These are phyloP conservation scores for Nilaparvata lugens DNA, from an alignment of 1,140 invertebrate genomes.

Conservation along the genomic window DNA sequence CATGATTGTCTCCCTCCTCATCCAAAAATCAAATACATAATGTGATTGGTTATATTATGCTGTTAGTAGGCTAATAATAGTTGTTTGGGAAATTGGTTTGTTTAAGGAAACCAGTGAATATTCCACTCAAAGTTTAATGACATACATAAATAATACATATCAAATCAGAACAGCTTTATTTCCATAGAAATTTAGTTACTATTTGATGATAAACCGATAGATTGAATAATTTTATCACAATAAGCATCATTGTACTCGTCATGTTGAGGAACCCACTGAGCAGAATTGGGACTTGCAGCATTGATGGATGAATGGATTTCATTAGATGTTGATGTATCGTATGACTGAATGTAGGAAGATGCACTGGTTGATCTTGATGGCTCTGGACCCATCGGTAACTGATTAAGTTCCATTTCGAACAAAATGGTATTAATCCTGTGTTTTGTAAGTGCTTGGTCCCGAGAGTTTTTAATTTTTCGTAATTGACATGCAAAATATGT, in stretches of 20 bases:
- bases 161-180: too few relatives aligned
- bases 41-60: too few relatives aligned
- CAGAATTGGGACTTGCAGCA: slow-evolving; percentile 1
- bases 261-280: not conserved
- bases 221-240: slow-evolving; percentile 5
- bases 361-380: slow-evolving; percentile 7
- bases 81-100: too few relatives aligned
- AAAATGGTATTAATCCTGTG: slow-evolving; percentile 9
- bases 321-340: slow-evolving; percentile 9
- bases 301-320: slow-evolving; percentile 1
- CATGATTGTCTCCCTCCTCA: too few relatives aligned
- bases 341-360: slow-evolving; percentile 14
- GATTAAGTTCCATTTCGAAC: too few relatives aligned
- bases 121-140: too few relatives aligned
- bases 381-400: too few relatives aligned
- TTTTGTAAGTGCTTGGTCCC: slow-evolving; percentile 12
- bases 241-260: slow-evolving; percentile 11
- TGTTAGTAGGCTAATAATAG: not conserved
- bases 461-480: slow-evolving; percentile 10
- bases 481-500: slow-evolving; percentile 10
- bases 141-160: too few relatives aligned
- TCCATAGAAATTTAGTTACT: too few relatives aligned
- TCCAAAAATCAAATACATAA: too few relatives aligned
- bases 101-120: too few relatives aligned
- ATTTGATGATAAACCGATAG: not conserved